A percentile compares a stretch with the other conserved stretches of the same genome.
Conservation (phyloP, 2,113 vertebrate genomes). For the Myotis lucifugus region DNA sequence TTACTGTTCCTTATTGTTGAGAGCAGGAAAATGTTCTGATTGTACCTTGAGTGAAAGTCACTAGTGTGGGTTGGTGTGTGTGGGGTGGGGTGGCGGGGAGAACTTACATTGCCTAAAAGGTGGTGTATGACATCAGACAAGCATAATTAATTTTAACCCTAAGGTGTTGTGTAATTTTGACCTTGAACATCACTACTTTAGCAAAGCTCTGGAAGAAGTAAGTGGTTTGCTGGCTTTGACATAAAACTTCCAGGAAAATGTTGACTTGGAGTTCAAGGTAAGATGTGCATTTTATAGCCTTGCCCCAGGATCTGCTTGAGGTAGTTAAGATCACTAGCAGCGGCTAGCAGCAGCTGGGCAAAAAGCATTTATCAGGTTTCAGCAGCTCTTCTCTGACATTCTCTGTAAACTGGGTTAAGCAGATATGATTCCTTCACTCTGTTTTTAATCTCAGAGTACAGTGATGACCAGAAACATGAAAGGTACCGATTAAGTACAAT, state of each 20-base stretch:
- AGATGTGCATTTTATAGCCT: constrained; percentile 15
- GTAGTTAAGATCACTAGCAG: background rate
- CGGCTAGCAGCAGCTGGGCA: background rate
- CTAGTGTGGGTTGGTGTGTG: background rate
- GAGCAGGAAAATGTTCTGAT: background rate
- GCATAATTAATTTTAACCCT: background rate
- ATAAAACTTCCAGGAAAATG: constrained; percentile 53
- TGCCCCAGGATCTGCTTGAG: background rate
- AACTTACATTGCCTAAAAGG: background rate
- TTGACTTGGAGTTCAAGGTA: constrained; percentile 34
- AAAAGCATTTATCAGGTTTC: constrained; percentile 15
- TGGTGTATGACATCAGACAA: background rate
- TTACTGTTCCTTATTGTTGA: background rate
- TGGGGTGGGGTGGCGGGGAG: background rate
- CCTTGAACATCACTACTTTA: background rate
- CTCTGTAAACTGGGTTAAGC: constrained; percentile 56
- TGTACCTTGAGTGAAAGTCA: background rate
- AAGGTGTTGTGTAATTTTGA: constrained; percentile 20
- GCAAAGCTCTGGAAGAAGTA: constrained; percentile 23
- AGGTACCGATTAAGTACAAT: background rate
- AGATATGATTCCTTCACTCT: background rate
- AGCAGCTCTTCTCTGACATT: background rate
- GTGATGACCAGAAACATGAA: constrained; percentile 15
- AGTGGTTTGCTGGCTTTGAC: constrained; percentile 50
- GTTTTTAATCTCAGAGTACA: constrained; percentile 40